Evolutionary conservation across 2,888 invertebrate species (phyloP).

Genomic region (Rhabditophanes sp.): DNA sequence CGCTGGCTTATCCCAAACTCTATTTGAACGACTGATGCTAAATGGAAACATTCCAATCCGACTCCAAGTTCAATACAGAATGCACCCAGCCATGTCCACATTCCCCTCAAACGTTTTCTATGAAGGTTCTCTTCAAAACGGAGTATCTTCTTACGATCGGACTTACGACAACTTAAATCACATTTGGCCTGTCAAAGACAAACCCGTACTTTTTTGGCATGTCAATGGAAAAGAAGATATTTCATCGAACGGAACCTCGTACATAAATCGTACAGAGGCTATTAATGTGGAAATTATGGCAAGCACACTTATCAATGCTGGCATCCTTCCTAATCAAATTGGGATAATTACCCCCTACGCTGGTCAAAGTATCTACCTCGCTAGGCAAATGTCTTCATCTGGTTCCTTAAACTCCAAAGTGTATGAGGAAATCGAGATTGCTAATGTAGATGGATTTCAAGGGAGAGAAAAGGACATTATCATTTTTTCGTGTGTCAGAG

Average conservation of each 20-base stretch:
- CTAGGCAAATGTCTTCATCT: constrained; percentile 89
- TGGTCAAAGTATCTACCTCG: too few species aligned
- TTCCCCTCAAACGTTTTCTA: constrained; percentile 99
- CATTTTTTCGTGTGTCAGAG: constrained; percentile 93
- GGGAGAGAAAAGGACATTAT: constrained; percentile 96
- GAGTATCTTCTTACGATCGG: too few species aligned
- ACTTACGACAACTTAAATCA: too few species aligned
- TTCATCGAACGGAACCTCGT: constrained; percentile 92
- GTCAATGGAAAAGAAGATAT: constrained; percentile 93
- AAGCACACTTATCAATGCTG: constrained; percentile 72
- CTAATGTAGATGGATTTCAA: constrained; percentile 92
- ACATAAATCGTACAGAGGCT: constrained; percentile 90
- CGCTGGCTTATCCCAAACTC: constrained; percentile 85
- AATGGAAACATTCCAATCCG: constrained; percentile 89
- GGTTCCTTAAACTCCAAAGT: constrained; percentile 78
- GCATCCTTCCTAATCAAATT: constrained; percentile 90
- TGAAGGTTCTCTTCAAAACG: constrained; percentile 94
- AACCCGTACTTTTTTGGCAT: constrained; percentile 97
- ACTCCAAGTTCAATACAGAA: constrained; percentile 71
- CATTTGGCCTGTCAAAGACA: constrained; percentile 78
- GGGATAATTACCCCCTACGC: constrained; percentile 93
- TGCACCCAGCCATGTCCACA: constrained; percentile 91
- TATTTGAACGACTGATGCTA: constrained; percentile 90
- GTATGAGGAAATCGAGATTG: constrained; percentile 89
- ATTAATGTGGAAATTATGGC: constrained; percentile 95